These are phyloP conservation scores for Rissa tridactyla DNA, from an alignment of 2,113 vertebrate genomes.

Conservation along the genomic window DNA sequence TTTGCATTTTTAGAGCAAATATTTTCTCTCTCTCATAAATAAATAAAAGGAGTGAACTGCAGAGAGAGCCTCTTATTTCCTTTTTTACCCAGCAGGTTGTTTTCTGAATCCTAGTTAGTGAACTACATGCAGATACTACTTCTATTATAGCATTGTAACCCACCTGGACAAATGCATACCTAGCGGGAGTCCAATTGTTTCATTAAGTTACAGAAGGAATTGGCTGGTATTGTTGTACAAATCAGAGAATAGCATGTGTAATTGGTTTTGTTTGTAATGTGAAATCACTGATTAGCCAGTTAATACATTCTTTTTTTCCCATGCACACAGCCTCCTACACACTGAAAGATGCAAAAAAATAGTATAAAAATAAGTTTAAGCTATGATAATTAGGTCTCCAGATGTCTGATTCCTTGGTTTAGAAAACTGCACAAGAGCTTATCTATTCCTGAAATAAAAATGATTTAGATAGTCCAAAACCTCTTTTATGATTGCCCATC, in stretches of 20 bases:
- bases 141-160: background rate
- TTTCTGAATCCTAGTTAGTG: background rate
- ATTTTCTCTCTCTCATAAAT: background rate
- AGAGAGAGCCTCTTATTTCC: background rate
- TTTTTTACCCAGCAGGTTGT: background rate
- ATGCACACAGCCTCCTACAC: background rate
- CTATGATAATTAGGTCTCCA: constrained; percentile 30
- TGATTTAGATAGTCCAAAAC: background rate
- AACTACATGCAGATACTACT: background rate
- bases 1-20: background rate
- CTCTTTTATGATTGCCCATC: background rate
- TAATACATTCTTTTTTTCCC: background rate
- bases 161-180: background rate
- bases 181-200: background rate
- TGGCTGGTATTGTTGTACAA: background rate
- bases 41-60: background rate
- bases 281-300: background rate
- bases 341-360: background rate
- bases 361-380: constrained; percentile 25
- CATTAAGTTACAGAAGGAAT: background rate
- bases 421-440: constrained; percentile 13
- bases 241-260: background rate
- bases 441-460: constrained; percentile 35
- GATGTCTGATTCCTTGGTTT: constrained; percentile 19
- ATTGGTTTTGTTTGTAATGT: background rate